Evolutionary conservation across 2,797 vertebrate species (phyloP).

Genomic region (Pipistrellus kuhlii): DNA sequence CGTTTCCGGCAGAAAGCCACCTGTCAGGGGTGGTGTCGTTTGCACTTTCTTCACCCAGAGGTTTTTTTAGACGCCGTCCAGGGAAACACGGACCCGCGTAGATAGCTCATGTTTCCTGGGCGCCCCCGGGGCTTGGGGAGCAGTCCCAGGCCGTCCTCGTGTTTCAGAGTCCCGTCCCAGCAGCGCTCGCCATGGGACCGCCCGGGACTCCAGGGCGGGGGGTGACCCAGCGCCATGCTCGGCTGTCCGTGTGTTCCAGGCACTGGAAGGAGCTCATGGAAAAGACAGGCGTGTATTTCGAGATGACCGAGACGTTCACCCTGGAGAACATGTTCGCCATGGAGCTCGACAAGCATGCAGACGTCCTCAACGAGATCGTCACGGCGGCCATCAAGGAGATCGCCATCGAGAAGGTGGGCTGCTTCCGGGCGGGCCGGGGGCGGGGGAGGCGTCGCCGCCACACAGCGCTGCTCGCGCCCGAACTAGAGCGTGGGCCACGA

Average conservation of each 20-base stretch:
- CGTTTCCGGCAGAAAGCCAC: neutral
- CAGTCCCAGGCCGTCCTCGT: fast-evolving
- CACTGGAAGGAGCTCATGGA: constrained; percentile 97
- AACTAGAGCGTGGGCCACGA: too few relatives aligned
- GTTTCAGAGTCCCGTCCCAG: neutral
- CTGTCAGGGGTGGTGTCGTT: neutral
- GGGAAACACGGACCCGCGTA: neutral
- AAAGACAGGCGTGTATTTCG: constrained; percentile 92
- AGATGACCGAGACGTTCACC: constrained; percentile 95
- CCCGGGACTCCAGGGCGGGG: neutral
- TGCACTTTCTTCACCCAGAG: neutral
- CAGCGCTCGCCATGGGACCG: neutral
- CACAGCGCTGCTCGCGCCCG: too few relatives aligned
- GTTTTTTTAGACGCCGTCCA: fast-evolving
- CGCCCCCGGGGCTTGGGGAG: neutral
- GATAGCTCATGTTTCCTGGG: neutral
- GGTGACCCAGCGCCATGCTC: fast-evolving
- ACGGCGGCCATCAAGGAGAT: constrained; percentile 95
- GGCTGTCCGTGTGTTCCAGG: constrained; percentile 82
- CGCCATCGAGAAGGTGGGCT: constrained; percentile 94
- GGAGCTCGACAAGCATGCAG: constrained; percentile 93
- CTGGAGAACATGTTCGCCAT: constrained; percentile 98
- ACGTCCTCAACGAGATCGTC: constrained; percentile 94
- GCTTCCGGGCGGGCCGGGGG: neutral
- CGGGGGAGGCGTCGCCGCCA: neutral